Percentiles rank a stretch among this genome's conserved stretches.
phyloP scores from a whole-genome alignment of 1,140 invertebrate species.

The Drosophila ironensis region DNA sequence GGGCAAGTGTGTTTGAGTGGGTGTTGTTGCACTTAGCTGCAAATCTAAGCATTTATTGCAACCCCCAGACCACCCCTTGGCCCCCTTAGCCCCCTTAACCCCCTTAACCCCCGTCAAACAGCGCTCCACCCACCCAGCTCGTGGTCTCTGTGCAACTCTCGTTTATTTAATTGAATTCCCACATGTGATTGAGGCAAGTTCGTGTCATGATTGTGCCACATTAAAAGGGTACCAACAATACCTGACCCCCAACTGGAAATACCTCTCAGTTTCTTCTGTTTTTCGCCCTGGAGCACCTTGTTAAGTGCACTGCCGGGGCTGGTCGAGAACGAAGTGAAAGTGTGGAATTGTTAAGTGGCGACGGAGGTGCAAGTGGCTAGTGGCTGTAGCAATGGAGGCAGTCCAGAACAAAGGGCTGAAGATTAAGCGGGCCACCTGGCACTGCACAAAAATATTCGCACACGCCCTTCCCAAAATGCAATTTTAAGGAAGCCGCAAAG shows the following conservation, averaged over 20 bases:
- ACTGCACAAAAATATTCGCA: constrained; percentile 1
- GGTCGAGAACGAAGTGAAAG: constrained; percentile 30
- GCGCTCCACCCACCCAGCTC: neutral
- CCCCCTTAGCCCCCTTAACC: no score
- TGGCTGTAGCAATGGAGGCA: neutral
- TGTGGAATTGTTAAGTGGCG: constrained; percentile 28
- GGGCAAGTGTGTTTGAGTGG: neutral
- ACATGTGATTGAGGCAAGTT: constrained; percentile 41
- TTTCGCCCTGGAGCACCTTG: constrained; percentile 17
- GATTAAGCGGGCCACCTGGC: constrained; percentile 17
- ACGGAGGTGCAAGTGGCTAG: neutral
- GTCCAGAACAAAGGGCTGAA: constrained; percentile 10
- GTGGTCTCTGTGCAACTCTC: constrained; percentile 19
- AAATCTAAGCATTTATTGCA: constrained; percentile 42
- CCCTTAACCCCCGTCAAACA: no score
- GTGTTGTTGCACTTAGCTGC: constrained; percentile 28
- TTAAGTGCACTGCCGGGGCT: constrained; percentile 35
- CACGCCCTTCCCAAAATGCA: no score
- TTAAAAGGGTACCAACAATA: constrained; percentile 21
- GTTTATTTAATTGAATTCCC: constrained; percentile 69
- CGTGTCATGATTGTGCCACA: constrained; percentile 40
- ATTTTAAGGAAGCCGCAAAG: no score
- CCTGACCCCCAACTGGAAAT: neutral
- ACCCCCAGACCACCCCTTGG: neutral
- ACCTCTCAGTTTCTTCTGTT: neutral